Evolutionary conservation across 37 sponge, comb jelly and placozoan genomes (phyloP), one percentile per base, ranked within the genome.

Genomic region (Eunapius fragilis): DNA sequence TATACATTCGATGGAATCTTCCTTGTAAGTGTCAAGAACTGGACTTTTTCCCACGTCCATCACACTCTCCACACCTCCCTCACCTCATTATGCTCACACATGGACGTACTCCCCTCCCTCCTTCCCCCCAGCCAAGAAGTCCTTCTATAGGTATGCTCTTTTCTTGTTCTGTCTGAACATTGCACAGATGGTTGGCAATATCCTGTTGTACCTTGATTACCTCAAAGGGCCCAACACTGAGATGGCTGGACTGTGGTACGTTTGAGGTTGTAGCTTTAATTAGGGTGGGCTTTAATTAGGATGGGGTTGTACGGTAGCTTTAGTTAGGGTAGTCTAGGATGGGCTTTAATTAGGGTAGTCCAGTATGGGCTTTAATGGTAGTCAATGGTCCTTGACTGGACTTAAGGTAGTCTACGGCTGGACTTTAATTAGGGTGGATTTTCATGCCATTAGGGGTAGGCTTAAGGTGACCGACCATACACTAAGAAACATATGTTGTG

Each of bases 91-190:
- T 17, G 1, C 41, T 50, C 14, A 25, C 38, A 74, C 17, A 23
- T 35, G 36, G n/a, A n/a, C n/a, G n/a, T n/a, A n/a, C 69, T 3
- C 73, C 34, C 11, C 24, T 14, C 33, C 19, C 37, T 25, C 25
- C 28, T 71, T 71, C 38, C 31, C 68, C 37, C 23, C 69, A 93
- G 93, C 93, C 48, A 89, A 89, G 76, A 89, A 89, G 77, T 93
- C 93, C 13, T 93, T 93, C 49, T 93, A 93, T 37, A 45, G 90
- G 0, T 93, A 93, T 31, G 83, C 90, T 26, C 72, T 93, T 26
- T 86, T 93, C 77, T 75, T 93, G 58, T 82, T 83, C 1, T 31
- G 75, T 23, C 76, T 93, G 12, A 93, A 93, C 49, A 17, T 83
- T 28, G 70, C 84, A 0, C 93, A 93, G 31, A 77, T 87, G 25